Evolutionary conservation across 2,888 invertebrate species (phyloP), one percentile per base, ranked within the genome.

Genomic region (Sicus ferrugineus): DNA sequence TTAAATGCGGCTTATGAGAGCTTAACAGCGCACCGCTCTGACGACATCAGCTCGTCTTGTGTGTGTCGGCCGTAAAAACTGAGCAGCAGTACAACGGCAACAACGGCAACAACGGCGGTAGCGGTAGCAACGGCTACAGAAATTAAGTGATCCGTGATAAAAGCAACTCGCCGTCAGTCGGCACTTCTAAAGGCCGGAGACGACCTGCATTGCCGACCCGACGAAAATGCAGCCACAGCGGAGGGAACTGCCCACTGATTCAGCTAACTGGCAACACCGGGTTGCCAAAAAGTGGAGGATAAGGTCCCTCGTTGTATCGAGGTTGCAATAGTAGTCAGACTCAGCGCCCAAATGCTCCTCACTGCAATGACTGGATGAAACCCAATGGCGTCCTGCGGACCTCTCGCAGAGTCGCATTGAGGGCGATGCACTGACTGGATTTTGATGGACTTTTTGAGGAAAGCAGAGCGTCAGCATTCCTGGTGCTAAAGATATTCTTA

Each of bases 21-120:
- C 52, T 69, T 61, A 65, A 50, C 65, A 26, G 30, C 38, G 48
- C 31, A 26, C n/a, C 38, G 69, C 38, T 34, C 38, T 42, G 65
- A 42, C 63, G 69, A 66, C 64, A 62, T 61, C 76, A 78, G 77
- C 76, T 79, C 76, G 79, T 80, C 78, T 81, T 80, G 80, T 81
- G 80, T 81, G 80, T 80, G 79, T 78, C 76, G 80, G 76, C 79
- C 79, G 79, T 80, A 80, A 79, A 42, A 61, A 14, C 23, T 21
- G 3, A 28, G 26, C 16, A 23, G 19, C 23, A 14, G 3, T 16
- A 46, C 62, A 48, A 46, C 26, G 23, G 21, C 21, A 61, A 42
- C 61, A 31, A 21, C n/a, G 31, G 31, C 1, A 50, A 19, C 50
- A 50, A 21, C 14, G 21, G 30, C 48, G 30, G n/a, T 16, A 52